A percentile compares a stretch with the other conserved stretches of the same genome.
These are phyloP conservation scores for Ephialtes manifestator DNA, from an alignment of 2,888 invertebrate species.

Conservation along the genomic window DNA sequence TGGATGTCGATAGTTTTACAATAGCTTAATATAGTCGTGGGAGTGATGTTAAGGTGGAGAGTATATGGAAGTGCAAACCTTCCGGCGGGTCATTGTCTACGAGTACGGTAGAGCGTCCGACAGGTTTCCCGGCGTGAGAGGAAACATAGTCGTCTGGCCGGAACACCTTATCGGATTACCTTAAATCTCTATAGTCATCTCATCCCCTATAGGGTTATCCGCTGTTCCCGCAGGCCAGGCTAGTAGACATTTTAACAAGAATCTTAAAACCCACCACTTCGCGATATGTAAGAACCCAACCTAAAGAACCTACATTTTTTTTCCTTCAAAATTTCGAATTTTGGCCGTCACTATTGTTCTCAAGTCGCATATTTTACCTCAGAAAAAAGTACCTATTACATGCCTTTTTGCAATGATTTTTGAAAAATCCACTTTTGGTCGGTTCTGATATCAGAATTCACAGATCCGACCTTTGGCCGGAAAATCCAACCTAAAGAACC, in stretches of 20 bases:
- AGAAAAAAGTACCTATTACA: too few species aligned
- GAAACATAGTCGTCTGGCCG: slow-evolving; percentile 73
- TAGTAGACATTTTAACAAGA: slow-evolving; percentile 35
- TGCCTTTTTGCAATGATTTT: too few species aligned
- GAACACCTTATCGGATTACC: slow-evolving; percentile 81
- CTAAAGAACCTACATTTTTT: too few species aligned
- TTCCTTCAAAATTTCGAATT: too few species aligned
- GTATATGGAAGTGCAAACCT: slow-evolving; percentile 21
- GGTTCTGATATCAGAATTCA: too few species aligned
- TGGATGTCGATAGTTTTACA: slow-evolving; percentile 28
- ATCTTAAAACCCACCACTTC: slow-evolving; percentile 32
- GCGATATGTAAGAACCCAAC: too few species aligned
- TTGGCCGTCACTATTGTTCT: too few species aligned
- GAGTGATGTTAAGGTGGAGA: not conserved
- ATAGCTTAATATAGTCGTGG: slow-evolving; percentile 11
- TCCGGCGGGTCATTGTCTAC: slow-evolving; percentile 18
- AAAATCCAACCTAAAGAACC: too few species aligned
- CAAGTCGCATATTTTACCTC: too few species aligned
- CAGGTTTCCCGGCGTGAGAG: slow-evolving; percentile 38
- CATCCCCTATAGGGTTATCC: slow-evolving; percentile 32
- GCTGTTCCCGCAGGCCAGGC: slow-evolving; percentile 2
- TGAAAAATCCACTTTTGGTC: too few species aligned
- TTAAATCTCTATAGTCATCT: slow-evolving; percentile 23
- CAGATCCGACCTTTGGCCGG: too few species aligned
- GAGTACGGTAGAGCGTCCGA: slow-evolving; percentile 16